phyloP scores from a whole-genome alignment of 2,113 vertebrate genomes.

The Butorides virescens region DNA sequence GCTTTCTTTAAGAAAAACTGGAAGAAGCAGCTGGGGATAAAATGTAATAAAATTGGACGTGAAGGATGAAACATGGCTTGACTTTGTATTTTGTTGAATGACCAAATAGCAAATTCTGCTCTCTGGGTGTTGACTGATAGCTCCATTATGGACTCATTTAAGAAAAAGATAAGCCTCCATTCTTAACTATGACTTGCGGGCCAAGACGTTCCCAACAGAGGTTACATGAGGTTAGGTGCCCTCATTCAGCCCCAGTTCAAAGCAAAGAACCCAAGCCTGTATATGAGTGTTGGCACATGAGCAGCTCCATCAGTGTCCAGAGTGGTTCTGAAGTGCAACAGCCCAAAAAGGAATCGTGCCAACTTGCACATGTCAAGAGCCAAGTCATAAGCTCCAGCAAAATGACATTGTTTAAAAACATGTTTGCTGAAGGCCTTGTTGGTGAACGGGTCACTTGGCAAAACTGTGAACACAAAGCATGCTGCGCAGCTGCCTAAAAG shows the following conservation, averaged over 20 bases:
- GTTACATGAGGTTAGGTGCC: not conserved
- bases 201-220: not conserved
- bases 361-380: not conserved
- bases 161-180: not conserved
- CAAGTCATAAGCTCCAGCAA: not conserved
- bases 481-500: constrained; percentile 1
- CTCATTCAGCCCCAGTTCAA: not conserved
- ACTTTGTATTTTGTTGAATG: not conserved
- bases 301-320: rapidly evolving
- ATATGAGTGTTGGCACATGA: not conserved
- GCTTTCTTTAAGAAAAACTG: not conserved
- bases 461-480: not conserved
- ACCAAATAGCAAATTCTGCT: not conserved
- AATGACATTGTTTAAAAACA: constrained; percentile 28
- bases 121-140: not conserved
- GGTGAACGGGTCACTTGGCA: constrained; percentile 53
- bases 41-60: not conserved
- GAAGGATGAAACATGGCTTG: not conserved
- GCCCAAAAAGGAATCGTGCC: not conserved
- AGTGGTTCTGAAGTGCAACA: not conserved
- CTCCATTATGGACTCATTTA: not conserved
- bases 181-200: not conserved
- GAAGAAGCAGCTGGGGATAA: not conserved
- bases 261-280: not conserved
- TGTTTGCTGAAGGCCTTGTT: constrained; percentile 40